Conservation (phyloP, 2,797 vertebrate genomes). For the Tapera naevia region DNA sequence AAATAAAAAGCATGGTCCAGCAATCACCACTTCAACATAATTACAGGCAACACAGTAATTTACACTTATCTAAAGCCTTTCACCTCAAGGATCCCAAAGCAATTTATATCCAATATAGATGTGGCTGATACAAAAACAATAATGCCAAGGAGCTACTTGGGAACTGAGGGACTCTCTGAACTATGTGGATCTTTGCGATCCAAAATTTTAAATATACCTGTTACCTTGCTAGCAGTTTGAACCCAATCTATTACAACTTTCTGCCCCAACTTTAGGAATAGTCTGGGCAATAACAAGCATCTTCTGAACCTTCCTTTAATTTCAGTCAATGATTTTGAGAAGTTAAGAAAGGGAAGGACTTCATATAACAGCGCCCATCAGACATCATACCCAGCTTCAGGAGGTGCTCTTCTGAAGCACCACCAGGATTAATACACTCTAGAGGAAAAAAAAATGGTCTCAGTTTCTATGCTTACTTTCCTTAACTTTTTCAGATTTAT, state of each 20-base stretch:
- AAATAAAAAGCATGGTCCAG: conserved; percentile 22
- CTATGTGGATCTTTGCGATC: accelerated
- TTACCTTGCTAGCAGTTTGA: background rate
- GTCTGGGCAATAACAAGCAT: background rate
- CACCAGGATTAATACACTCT: background rate
- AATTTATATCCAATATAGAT: conserved; percentile 44
- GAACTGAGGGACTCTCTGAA: background rate
- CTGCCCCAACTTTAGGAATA: background rate
- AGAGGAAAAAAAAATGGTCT: background rate
- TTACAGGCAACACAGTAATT: conserved; percentile 47
- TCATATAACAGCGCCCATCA: background rate
- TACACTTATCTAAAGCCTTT: conserved; percentile 43
- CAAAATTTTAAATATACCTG: background rate
- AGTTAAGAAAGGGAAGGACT: background rate
- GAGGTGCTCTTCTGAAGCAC: background rate
- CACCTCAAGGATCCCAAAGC: conserved; percentile 28
- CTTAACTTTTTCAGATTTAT: background rate
- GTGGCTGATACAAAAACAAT: conserved; percentile 4
- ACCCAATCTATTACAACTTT: background rate
- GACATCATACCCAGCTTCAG: background rate
- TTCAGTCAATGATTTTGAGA: background rate
- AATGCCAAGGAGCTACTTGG: background rate
- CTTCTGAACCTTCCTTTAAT: background rate
- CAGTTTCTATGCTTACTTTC: background rate
- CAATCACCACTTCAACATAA: conserved; percentile 52